These are phyloP conservation scores for Forficula auricularia DNA, from an alignment of 1,140 invertebrate species.

Conservation along the genomic window DNA sequence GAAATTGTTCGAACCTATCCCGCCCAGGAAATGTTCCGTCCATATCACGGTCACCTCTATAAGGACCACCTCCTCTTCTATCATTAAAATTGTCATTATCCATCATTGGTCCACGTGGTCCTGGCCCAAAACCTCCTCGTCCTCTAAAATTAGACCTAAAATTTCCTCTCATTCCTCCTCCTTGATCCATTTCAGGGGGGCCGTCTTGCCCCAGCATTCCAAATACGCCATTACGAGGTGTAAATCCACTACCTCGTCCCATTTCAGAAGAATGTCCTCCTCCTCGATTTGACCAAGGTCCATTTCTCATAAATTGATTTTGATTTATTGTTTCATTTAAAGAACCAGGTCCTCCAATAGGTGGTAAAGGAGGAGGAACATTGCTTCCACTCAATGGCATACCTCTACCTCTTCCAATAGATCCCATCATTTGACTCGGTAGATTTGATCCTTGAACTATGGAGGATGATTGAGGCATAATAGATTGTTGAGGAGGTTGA, in stretches of 20 bases:
- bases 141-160: background rate
- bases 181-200: slow-evolving; percentile 4
- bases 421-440: background rate
- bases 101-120: background rate
- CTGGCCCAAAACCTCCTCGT: slow-evolving; percentile 1
- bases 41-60: background rate
- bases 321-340: background rate
- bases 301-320: no score
- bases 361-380: background rate
- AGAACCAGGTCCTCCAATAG: background rate
- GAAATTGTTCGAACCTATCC: background rate
- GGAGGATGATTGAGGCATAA: no score
- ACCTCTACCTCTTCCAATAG: background rate
- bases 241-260: background rate
- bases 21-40: slow-evolving; percentile 1
- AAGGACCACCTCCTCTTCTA: slow-evolving; percentile 4
- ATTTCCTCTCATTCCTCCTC: background rate
- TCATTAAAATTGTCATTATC: slow-evolving; percentile 7
- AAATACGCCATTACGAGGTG: background rate
- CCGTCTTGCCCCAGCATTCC: background rate
- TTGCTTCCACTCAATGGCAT: background rate
- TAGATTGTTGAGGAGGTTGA: no score
- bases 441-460: no score
- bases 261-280: no score
- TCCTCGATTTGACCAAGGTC: no score